Evolutionary conservation across 1,140 invertebrate species (phyloP).

Genomic region (Brachionus asplanchnoidis): DNA sequence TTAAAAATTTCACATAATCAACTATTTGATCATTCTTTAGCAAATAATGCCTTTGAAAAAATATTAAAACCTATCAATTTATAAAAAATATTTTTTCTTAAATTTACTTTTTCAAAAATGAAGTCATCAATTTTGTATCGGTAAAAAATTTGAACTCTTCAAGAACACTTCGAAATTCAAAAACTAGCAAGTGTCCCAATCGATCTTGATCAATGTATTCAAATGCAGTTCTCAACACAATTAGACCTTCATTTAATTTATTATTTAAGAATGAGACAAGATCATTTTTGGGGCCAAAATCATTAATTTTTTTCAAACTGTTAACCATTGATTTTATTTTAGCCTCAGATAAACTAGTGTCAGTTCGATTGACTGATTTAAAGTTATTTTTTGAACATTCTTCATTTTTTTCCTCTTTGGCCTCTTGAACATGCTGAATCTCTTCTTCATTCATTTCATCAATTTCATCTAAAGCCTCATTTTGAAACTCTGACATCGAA

Average conservation of each 20-base stretch:
- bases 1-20: slow-evolving; percentile 31
- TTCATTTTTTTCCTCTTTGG: neutral
- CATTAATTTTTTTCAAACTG: neutral
- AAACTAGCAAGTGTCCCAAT: neutral
- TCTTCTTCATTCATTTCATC: neutral
- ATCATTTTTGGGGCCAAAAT: slow-evolving; percentile 7
- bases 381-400: neutral
- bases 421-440: neutral
- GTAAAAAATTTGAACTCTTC: slow-evolving; percentile 16
- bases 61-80: neutral
- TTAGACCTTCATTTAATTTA: slow-evolving; percentile 31
- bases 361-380: neutral
- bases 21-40: slow-evolving; percentile 19
- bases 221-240: slow-evolving; percentile 10
- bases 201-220: slow-evolving; percentile 27
- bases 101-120: slow-evolving; percentile 32
- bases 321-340: slow-evolving; percentile 37
- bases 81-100: neutral
- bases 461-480: neutral
- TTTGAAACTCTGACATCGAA: neutral
- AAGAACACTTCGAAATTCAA: slow-evolving; percentile 24
- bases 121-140: neutral
- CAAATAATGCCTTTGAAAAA: neutral
- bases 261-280: slow-evolving; percentile 2
- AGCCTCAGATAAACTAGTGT: neutral